Base-by-base conservation (phyloP, 2,797 vertebrate genomes). In the Stomatorhinus walkeri region DNA sequence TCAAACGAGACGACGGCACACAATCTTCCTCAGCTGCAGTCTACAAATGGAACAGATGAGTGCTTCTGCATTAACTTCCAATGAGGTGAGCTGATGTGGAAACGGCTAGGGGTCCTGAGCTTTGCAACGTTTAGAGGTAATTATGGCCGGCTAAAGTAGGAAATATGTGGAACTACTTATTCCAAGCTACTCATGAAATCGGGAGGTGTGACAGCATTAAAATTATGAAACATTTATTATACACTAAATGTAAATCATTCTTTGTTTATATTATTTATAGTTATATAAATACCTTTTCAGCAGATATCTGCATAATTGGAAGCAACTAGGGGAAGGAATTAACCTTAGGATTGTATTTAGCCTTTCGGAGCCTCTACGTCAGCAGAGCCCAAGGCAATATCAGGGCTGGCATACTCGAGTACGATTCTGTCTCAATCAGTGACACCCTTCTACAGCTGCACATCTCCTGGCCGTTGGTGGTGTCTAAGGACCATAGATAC, bases 251-350 rank as follows among this genome's bases (percentile, higher is more conserved):
- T 89, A 92, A 92, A 95, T 89, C 88, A 91, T 91, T 87, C 85
- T 91, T 90, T 89, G 64, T 91, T 88, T 86, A 92, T 93, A 94
- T 92, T 94, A 94, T 95, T 94, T 94, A 90, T 95, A 95, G 95
- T 94, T 95, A 95, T 94, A 95, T 87, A 68, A 61, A 90, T 91
- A 91, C 72, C 72, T 46, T 79, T 19, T 88, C 76, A 87, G 54
- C 56, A 19, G 61, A 85, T 51, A 92, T 95, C 92, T 95, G 88
- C 93, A 95, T 93, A 92, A 92, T 89, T 88, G 90, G 90, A 92
- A 91, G 92, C 89, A 91, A 91, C 91, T 84, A 88, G 90, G 90
- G 46, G 91, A 91, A 90, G 88, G 88, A 91, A 91, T 91, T 91
- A 91, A 90, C 85, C 48, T 8, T 46, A 14, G 61, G 3, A n/a